Evolutionary conservation across 2,888 invertebrate species (phyloP), one percentile per base, ranked within the genome.

Genomic region (Pseudococcus longispinus): DNA sequence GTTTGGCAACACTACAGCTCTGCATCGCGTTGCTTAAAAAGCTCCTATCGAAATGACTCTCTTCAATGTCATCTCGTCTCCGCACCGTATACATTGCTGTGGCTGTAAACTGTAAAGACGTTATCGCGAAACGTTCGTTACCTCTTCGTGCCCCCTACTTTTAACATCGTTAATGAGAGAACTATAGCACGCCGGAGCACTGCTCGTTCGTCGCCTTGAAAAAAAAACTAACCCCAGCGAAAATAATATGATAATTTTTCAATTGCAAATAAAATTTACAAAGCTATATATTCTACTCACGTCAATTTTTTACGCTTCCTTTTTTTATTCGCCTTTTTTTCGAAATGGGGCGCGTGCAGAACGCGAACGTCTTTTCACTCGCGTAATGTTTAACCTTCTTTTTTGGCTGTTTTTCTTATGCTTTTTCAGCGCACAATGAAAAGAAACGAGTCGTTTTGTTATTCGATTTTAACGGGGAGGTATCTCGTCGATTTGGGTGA

Each of bases 171-270:
- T 74, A 74, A 74, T 74, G 74, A 74, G 74, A 74, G 74, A 74
- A 18, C 74, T n/a, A 26, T n/a, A 29, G 74, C 6, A 13, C 37
- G 0, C 9, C 37, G 37, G 37, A 37, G 37, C 37, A 9, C 8
- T 6, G 0, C 2, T 8, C 74, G 74, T 29, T 74, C 74, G 29
- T 29, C 37, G 74, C 74, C 74, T 18, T 0, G 51, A 51, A 51
- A 74, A 23, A 26, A 65, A 65, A 74, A 5, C 74, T 6, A 74
- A 74, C 74, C 74, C 74, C 74, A 74, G 74, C 74, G 74, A 74
- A 74, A 74, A 74, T 74, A 74, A 74, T 74, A 74, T 74, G 74
- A 74, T 74, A 74, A 74, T 74, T 74, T 74, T 74, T 74, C 74
- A 74, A 74, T 74, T 74, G 74, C 74, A 74, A 74, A 74, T 74